A percentile compares a stretch with the other conserved stretches of the same genome.
These are phyloP conservation scores for Paracanthobrama guichenoti DNA, from an alignment of 2,113 vertebrate species.

Conservation along the genomic window DNA sequence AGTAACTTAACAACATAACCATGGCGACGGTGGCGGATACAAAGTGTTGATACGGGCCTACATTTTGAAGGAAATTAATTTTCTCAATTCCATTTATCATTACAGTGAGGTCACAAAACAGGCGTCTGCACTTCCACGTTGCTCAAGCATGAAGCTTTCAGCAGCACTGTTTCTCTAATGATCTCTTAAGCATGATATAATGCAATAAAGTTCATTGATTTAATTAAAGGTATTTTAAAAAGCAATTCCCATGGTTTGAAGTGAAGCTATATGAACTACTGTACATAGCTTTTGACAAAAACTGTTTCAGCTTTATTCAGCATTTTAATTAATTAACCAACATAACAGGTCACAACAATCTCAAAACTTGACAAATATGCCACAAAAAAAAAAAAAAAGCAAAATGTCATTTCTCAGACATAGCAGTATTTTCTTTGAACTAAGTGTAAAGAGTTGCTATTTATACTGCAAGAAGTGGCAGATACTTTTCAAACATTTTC, in stretches of 20 bases:
- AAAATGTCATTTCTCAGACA: too few relatives aligned
- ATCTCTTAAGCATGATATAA: not conserved
- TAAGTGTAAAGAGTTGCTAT: too few relatives aligned
- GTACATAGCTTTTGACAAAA: not conserved
- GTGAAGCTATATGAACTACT: not conserved
- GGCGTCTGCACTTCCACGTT: not conserved
- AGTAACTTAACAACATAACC: conserved; percentile 65
- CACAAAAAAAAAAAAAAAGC: too few relatives aligned
- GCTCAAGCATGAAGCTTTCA: not conserved
- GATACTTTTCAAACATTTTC: too few relatives aligned
- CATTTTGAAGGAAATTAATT: conserved; percentile 23
- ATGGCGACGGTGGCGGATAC: conserved; percentile 53
- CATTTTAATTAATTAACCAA: not conserved
- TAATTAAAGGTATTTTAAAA: not conserved
- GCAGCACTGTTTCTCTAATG: not conserved
- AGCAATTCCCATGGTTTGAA: not conserved
- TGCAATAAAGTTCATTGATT: not conserved
- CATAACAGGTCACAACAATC: not conserved
- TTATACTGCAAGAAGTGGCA: too few relatives aligned
- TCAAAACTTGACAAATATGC: not conserved
- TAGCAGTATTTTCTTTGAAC: too few relatives aligned
- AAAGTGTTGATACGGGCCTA: conserved; percentile 50
- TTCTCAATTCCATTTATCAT: conserved; percentile 4
- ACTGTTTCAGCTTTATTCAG: too few relatives aligned
- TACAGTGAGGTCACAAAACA: not conserved